These are phyloP conservation scores for Tachystola acroxantha DNA, from an alignment of 2,888 invertebrate species.

Conservation along the genomic window DNA sequence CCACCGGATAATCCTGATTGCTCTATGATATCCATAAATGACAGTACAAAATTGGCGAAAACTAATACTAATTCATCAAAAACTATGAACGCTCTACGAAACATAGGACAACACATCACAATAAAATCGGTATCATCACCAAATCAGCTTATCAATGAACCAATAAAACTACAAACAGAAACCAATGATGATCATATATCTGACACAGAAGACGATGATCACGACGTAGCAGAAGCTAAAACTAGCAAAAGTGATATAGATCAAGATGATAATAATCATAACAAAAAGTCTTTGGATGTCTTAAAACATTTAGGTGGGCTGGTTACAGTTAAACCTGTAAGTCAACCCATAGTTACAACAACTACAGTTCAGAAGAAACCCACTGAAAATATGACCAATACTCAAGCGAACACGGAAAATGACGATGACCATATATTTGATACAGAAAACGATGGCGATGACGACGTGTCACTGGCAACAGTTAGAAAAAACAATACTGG, in stretches of 20 bases:
- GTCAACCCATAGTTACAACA: neutral
- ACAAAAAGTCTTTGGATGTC: constrained; percentile 29
- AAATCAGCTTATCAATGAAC: constrained; percentile 1
- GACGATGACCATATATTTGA: neutral
- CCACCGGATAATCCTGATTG: too few relatives aligned
- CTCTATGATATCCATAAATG: too few relatives aligned
- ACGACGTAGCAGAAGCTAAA: neutral
- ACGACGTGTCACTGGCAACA: too few relatives aligned
- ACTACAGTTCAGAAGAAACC: neutral
- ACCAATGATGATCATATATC: too few relatives aligned
- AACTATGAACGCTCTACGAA: constrained; percentile 17
- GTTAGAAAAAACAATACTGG: too few relatives aligned
- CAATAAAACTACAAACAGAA: neutral
- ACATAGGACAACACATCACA: constrained; percentile 21
- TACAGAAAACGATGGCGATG: constrained; percentile 9
- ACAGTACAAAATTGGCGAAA: constrained; percentile 3
- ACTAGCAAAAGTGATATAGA: too few relatives aligned
- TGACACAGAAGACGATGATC: neutral
- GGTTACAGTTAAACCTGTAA: constrained; percentile 47
- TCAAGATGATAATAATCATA: constrained; percentile 6
- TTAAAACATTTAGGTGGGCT: constrained; percentile 50
- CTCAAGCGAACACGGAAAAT: too few relatives aligned
- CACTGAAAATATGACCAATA: too few relatives aligned
- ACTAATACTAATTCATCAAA: constrained; percentile 8
- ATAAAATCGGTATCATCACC: constrained; percentile 10